Evolutionary conservation across 1,140 invertebrate genomes (phyloP).

Genomic region (Procambarus clarkii): DNA sequence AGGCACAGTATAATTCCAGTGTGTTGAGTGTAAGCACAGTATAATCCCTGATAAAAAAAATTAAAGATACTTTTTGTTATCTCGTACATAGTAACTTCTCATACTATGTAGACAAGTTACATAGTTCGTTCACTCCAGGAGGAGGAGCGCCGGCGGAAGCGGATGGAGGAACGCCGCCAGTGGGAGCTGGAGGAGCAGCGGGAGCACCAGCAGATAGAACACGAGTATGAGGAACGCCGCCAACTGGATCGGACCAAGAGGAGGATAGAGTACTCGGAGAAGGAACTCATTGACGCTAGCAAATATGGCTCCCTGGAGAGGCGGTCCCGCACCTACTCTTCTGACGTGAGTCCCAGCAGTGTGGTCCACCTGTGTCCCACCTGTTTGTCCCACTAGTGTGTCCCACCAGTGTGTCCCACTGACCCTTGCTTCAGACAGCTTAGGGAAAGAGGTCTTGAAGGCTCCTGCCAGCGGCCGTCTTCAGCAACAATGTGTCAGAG

Average conservation of each 20-base stretch:
- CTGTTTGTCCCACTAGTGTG: no score
- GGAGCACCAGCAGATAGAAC: constrained; percentile 61
- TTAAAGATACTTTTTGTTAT: no score
- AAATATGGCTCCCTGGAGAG: constrained; percentile 50
- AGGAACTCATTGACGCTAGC: constrained; percentile 37
- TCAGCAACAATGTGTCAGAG: no score
- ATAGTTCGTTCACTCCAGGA: constrained; percentile 30
- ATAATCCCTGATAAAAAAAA: no score
- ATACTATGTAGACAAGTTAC: neutral
- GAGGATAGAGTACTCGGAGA: constrained; percentile 59
- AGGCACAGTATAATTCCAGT: no score
- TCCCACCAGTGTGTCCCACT: no score
- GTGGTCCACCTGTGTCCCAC: no score
- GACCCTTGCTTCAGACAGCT: no score
- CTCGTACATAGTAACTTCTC: no score
- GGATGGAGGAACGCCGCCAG: constrained; percentile 44
- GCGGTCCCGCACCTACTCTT: neutral
- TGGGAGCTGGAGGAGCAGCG: constrained; percentile 62
- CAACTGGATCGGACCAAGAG: constrained; percentile 2
- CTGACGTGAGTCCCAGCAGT: constrained; percentile 18
- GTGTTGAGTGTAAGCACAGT: no score
- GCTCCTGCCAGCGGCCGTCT: no score
- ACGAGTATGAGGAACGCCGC: constrained; percentile 42
- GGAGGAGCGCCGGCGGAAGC: constrained; percentile 58
- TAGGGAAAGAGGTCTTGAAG: no score